Evolutionary conservation across 2,888 invertebrate genomes (phyloP), one percentile per base, ranked within the genome.

Genomic region (Nipponacmea schrenckii): DNA sequence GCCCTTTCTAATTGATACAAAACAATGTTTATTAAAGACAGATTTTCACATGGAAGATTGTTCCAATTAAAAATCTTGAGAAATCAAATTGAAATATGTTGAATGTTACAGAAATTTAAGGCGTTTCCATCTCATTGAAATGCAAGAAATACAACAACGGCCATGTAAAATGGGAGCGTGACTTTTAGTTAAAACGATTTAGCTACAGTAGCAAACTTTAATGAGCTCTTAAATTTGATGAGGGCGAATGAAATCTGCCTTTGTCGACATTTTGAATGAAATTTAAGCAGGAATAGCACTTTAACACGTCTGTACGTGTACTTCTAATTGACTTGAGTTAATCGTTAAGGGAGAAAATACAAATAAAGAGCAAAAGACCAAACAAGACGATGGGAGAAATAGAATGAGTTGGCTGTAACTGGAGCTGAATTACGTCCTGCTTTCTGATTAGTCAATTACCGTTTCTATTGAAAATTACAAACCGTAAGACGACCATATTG

Each of bases 401-500:
- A 70, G 56, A 56, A 46, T 56, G 20, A 24, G 64, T 26, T 45
- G 27, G 50, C 24, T 64, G 69, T 64, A 69, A 69, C 62, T 10
- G 56, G 66, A 70, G 64, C 14, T n/a, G 56, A 66, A 66, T 39
- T 56, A 50, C 70, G 64, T 48, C 66, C 65, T 50, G 64, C 65
- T 50, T 46, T 65, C 48, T 70, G 70, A 70, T 70, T 66, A 70
- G 70, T 39, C 65, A 70, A 70, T 70, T 70, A 70, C 70, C 66
- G 66, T 45, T 20, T n/a, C 44, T 24, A 66, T 66, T 70, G 70
- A 65, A 24, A 24, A 24, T 24, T 56, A 24, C 20, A 24, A 56
- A 24, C 56, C 10, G 56, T 24, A 56, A 20, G 24, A 24, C 56
- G 56, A 24, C 56, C 56, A 56, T 56, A 56, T 24, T 56, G 24